Evolutionary conservation across 1,140 invertebrate genomes (phyloP).

Genomic region (Bombus polaris): DNA sequence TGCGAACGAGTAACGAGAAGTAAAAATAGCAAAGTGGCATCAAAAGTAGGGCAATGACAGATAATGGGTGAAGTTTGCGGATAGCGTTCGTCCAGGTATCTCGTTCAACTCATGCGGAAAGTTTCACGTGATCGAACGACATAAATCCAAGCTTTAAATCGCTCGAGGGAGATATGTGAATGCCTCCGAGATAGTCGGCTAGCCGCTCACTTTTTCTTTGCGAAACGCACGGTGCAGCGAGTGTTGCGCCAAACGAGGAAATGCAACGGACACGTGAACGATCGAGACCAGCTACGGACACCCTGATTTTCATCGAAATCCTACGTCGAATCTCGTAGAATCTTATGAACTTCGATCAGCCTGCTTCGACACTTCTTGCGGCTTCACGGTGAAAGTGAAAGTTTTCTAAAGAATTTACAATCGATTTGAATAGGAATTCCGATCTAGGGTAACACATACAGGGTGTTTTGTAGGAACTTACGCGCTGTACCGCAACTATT

Average conservation of each 20-base stretch:
- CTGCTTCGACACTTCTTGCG: not conserved
- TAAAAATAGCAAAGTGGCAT: not conserved
- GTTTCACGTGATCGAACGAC: constrained; percentile 34
- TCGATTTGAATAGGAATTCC: not conserved
- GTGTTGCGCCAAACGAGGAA: constrained; percentile 42
- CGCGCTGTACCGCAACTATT: too few species aligned
- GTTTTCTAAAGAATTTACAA: not conserved
- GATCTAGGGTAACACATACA: too few species aligned
- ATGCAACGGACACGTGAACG: constrained; percentile 14
- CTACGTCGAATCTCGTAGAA: not conserved
- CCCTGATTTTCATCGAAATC: not conserved
- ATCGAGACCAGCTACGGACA: not conserved
- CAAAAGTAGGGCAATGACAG: constrained; percentile 2
- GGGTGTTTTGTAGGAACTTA: too few species aligned
- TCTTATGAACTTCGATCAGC: constrained; percentile 1
- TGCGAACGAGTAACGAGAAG: not conserved
- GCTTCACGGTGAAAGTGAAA: constrained; percentile 1
- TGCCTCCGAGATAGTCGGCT: constrained; percentile 15
- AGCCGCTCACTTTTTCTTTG: constrained; percentile 51
- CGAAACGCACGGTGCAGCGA: constrained; percentile 20
- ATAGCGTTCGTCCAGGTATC: not conserved
- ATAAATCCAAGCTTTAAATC: constrained; percentile 31
- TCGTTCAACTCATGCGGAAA: constrained; percentile 33
- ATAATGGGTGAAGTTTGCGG: constrained; percentile 26
- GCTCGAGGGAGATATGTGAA: constrained; percentile 45